phyloP scores from a whole-genome alignment of 2,797 vertebrate genomes.

The Sciurus carolinensis region DNA sequence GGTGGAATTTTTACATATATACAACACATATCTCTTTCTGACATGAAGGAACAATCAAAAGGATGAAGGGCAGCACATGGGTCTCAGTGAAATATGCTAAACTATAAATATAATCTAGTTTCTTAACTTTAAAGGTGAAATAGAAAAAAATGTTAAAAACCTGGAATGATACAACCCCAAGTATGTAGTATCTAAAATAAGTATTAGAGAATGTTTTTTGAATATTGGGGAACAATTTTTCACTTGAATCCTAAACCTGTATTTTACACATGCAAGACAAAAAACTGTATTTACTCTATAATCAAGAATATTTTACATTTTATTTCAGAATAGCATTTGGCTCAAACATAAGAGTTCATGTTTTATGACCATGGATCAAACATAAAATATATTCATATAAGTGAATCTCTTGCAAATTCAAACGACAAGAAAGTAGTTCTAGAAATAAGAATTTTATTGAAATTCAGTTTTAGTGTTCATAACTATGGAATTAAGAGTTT shows the following conservation, averaged over 20 bases:
- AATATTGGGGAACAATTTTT: constrained; percentile 46
- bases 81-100: not conserved
- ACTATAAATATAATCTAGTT: not conserved
- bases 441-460: constrained; percentile 16
- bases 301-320: constrained; percentile 12
- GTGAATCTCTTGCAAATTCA: constrained; percentile 35
- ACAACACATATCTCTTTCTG: constrained; percentile 26
- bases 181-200: not conserved
- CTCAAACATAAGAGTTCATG: constrained; percentile 20
- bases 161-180: not conserved
- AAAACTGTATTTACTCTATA: constrained; percentile 36
- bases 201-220: not conserved
- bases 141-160: not conserved
- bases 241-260: constrained; percentile 49
- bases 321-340: constrained; percentile 62
- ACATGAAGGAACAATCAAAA: not conserved
- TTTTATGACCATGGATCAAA: constrained; percentile 39
- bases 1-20: constrained; percentile 43
- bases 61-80: not conserved
- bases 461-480: constrained; percentile 8
- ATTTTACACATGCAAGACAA: constrained; percentile 39
- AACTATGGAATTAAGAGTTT: not conserved
- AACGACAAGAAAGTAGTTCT: constrained; percentile 21
- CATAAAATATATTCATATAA: constrained; percentile 42
- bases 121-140: constrained; percentile 40